phyloP scores from a whole-genome alignment of 2,797 vertebrate species.

The Lerista edwardsae region DNA sequence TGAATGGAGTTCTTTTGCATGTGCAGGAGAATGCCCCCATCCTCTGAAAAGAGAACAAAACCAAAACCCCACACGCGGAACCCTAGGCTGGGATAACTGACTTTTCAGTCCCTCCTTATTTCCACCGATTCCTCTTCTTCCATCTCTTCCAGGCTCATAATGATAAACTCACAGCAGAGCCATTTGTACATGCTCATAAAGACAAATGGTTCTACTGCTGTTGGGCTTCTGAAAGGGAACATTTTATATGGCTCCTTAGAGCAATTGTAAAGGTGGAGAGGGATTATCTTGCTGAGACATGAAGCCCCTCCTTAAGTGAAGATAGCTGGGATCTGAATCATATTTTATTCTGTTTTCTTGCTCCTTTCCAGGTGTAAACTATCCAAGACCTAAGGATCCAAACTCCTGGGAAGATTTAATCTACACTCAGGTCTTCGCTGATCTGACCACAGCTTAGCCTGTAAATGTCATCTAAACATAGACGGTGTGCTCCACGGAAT shows the following conservation, averaged over 20 bases:
- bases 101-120: not conserved
- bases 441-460: not conserved
- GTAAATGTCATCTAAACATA: not conserved
- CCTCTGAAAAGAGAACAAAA: no score
- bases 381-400: not conserved
- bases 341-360: not conserved
- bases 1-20: not conserved
- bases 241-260: not conserved
- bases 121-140: not conserved
- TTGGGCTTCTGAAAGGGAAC: not conserved
- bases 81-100: not conserved
- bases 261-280: not conserved
- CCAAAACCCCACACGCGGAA: not conserved
- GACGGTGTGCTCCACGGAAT: not conserved
- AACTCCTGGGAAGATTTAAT: not conserved
- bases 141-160: not conserved
- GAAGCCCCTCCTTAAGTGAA: not conserved
- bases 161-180: not conserved
- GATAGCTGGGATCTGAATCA: not conserved
- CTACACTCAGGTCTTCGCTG: not conserved
- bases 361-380: not conserved
- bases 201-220: no score
- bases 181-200: not conserved
- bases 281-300: not conserved
- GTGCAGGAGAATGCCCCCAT: not conserved